Conservation (phyloP, 2,888 invertebrate genomes). For the Cabera pusaria region DNA sequence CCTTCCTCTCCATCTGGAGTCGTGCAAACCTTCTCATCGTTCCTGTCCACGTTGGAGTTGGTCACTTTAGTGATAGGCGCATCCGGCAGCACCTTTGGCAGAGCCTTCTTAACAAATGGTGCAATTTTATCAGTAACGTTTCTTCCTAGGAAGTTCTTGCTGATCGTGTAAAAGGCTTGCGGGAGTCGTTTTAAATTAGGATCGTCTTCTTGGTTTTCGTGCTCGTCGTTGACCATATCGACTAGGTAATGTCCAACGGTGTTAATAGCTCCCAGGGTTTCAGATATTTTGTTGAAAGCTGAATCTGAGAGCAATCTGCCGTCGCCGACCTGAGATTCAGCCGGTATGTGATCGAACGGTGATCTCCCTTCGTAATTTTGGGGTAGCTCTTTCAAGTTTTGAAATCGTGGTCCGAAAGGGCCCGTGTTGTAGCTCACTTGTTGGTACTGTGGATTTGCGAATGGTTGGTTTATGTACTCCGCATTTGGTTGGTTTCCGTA, state of each 20-base stretch:
- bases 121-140: slow-evolving; percentile 92
- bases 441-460: slow-evolving; percentile 18
- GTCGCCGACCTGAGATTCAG: slow-evolving; percentile 46
- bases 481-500: slow-evolving; percentile 26
- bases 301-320: slow-evolving; percentile 84
- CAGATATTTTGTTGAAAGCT: slow-evolving; percentile 85
- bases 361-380: slow-evolving; percentile 25
- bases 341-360: slow-evolving; percentile 38
- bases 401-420: slow-evolving; percentile 34
- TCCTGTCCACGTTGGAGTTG: slow-evolving; percentile 64
- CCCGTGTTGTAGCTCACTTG: slow-evolving; percentile 41
- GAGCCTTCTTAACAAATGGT: slow-evolving; percentile 84
- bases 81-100: slow-evolving; percentile 70
- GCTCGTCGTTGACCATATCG: slow-evolving; percentile 86
- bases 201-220: slow-evolving; percentile 69
- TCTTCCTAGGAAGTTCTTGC: slow-evolving; percentile 88
- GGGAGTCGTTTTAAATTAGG: slow-evolving; percentile 81
- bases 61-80: slow-evolving; percentile 72
- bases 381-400: slow-evolving; percentile 20
- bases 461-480: slow-evolving; percentile 14
- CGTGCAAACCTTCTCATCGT: slow-evolving; percentile 87
- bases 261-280: slow-evolving; percentile 90
- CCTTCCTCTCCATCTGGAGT: slow-evolving; percentile 92
- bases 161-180: slow-evolving; percentile 90
- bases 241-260: slow-evolving; percentile 93